These are phyloP conservation scores for Megaptera novaeangliae DNA, from an alignment of 2,113 vertebrate species.

Conservation along the genomic window DNA sequence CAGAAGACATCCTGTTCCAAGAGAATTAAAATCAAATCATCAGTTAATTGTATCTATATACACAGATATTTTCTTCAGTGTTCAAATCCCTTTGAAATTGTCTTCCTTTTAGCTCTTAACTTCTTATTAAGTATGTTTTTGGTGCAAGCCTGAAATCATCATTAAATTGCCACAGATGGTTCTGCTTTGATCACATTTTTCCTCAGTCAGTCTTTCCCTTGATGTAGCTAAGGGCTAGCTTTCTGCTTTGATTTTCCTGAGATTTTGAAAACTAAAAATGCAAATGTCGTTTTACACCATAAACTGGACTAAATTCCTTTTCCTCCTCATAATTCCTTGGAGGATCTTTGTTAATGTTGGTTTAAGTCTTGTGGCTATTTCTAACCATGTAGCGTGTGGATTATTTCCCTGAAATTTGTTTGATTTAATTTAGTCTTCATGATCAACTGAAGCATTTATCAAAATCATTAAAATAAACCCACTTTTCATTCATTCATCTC, in stretches of 20 bases:
- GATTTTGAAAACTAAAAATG: slow-evolving; percentile 38
- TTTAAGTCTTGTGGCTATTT: background rate
- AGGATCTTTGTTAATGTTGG: background rate
- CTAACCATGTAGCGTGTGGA: background rate
- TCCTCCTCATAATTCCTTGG: background rate
- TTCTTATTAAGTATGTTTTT: slow-evolving; percentile 64
- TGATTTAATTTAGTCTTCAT: background rate
- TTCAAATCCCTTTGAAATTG: slow-evolving; percentile 59
- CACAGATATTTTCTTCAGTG: slow-evolving; percentile 65
- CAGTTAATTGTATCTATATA: slow-evolving; percentile 58
- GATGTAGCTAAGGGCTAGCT: background rate
- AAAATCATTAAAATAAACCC: background rate
- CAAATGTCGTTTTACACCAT: slow-evolving; percentile 40
- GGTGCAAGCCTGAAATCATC: slow-evolving; percentile 38
- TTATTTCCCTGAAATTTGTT: background rate
- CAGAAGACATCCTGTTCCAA: slow-evolving; percentile 45
- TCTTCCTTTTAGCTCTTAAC: slow-evolving; percentile 66
- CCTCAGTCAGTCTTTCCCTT: slow-evolving; percentile 19
- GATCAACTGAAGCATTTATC: background rate
- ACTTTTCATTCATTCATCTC: background rate
- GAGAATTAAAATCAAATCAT: slow-evolving; percentile 58
- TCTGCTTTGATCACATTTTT: slow-evolving; percentile 25
- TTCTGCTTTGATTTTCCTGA: slow-evolving; percentile 30
- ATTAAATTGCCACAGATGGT: slow-evolving; percentile 58
- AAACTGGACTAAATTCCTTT: slow-evolving; percentile 18